phyloP scores from a whole-genome alignment of 1,140 invertebrate genomes.

The Pachyrhynchus sulphureomaculatus region DNA sequence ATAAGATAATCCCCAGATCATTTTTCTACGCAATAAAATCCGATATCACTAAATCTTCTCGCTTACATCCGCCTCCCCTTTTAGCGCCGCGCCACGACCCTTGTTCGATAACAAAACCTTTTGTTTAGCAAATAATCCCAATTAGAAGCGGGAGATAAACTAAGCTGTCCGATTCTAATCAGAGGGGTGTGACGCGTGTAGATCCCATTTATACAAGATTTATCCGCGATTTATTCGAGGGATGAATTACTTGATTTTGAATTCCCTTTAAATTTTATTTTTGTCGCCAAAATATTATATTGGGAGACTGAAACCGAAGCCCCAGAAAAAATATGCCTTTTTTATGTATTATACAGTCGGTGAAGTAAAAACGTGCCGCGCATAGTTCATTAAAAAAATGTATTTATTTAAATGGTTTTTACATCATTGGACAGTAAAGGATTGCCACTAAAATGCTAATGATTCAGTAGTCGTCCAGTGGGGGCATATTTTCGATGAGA shows the following conservation, averaged over 20 bases:
- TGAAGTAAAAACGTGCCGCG: no score
- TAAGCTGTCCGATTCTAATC: conserved; percentile 25
- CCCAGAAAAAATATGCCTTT: no score
- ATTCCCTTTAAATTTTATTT: conserved; percentile 9
- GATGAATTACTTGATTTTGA: conserved; percentile 24
- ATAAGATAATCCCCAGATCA: conserved; percentile 16
- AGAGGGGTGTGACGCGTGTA: conserved; percentile 28
- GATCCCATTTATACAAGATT: conserved; percentile 24
- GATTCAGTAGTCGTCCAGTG: no score
- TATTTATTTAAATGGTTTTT: no score
- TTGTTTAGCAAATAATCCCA: conserved; percentile 32
- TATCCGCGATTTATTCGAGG: conserved; percentile 18
- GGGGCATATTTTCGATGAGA: no score
- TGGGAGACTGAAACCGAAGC: no score
- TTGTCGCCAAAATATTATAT: neutral
- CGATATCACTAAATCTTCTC: conserved; percentile 24
- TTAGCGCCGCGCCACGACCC: conserved; percentile 22
- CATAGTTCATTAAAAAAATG: no score
- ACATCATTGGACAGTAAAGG: no score
- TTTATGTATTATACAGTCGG: no score
- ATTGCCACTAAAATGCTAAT: no score
- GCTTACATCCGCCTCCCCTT: conserved; percentile 9
- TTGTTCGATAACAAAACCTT: conserved; percentile 32
- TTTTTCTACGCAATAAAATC: conserved; percentile 27
- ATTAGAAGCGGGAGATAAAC: conserved; percentile 29